A percentile compares a stretch with the other conserved stretches of the same genome.
Conservation (phyloP, 2,888 invertebrate genomes). For the Choreutis nemorana region DNA sequence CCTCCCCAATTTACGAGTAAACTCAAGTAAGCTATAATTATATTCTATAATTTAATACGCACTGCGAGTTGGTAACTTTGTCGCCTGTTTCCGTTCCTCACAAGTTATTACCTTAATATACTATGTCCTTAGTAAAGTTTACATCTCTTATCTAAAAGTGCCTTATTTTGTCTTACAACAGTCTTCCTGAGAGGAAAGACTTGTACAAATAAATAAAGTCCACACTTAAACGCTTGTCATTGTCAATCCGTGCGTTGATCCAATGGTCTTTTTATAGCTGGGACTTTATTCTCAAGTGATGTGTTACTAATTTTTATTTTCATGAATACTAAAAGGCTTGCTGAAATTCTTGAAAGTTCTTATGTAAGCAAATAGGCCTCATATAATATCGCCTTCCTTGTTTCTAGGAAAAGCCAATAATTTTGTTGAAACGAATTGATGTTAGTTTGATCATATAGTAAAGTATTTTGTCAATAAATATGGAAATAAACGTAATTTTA, state of each 20-base stretch:
- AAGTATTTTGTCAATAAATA: no score
- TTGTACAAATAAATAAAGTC: constrained; percentile 61
- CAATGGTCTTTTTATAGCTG: constrained; percentile 50
- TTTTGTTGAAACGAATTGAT: no score
- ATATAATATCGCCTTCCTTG: neutral
- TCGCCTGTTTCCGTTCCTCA: constrained; percentile 24
- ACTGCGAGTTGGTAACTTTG: constrained; percentile 31
- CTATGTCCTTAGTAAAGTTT: constrained; percentile 23
- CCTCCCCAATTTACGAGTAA: no score
- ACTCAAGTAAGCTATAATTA: no score
- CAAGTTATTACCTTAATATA: constrained; percentile 53
- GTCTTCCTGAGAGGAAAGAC: constrained; percentile 61
- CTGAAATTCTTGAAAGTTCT: no score
- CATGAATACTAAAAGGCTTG: no score
- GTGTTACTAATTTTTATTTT: constrained; percentile 6
- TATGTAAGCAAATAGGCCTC: no score
- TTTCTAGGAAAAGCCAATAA: constrained; percentile 1
- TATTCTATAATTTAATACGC: constrained; percentile 47
- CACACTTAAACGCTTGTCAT: constrained; percentile 60
- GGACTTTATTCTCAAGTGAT: no score
- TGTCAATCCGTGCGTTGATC: constrained; percentile 54
- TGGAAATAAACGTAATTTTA: no score
- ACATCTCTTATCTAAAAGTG: constrained; percentile 51
- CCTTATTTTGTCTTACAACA: constrained; percentile 43
- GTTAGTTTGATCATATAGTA: no score